phyloP scores from a whole-genome alignment of 1,140 invertebrate genomes.

The Lucilia sericata region DNA sequence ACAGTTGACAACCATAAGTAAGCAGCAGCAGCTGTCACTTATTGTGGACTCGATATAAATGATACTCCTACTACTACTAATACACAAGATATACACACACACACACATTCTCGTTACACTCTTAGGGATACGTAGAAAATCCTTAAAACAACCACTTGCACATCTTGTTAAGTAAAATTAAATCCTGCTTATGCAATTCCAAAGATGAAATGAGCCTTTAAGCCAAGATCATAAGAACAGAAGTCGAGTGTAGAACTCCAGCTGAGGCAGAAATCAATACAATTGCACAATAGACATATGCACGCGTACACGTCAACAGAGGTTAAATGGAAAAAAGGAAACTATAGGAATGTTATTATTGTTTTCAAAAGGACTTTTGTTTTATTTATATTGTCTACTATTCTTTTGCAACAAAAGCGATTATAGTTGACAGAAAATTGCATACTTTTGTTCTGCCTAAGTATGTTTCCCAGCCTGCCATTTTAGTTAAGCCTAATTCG shows the following conservation, averaged over 20 bases:
- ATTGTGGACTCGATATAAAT: conserved; percentile 23
- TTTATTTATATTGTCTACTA: not conserved
- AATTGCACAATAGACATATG: conserved; percentile 14
- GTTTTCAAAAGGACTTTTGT: conserved; percentile 5
- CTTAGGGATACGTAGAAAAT: not conserved
- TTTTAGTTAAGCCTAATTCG: conserved; percentile 3
- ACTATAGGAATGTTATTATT: not conserved
- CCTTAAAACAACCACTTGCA: conserved; percentile 14
- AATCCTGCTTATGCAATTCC: conserved; percentile 38
- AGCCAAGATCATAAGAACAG: conserved; percentile 41
- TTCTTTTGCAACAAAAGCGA: conserved; percentile 9
- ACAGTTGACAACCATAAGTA: conserved; percentile 33
- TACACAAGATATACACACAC: not conserved
- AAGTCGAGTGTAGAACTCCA: conserved; percentile 37
- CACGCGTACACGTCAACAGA: conserved; percentile 7
- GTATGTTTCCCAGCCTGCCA: not conserved
- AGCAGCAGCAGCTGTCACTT: conserved; percentile 40
- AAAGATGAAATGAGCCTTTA: conserved; percentile 37
- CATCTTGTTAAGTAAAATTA: conserved; percentile 35
- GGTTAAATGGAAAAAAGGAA: not conserved
- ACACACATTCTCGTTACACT: not conserved
- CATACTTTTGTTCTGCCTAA: not conserved
- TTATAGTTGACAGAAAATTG: conserved; percentile 7
- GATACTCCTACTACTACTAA: conserved; percentile 9
- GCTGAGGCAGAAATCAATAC: conserved; percentile 30